Percentiles rank a stretch among this genome's conserved stretches.
Evolutionary conservation across 2,797 vertebrate species (phyloP).

Genomic region (Siniperca obscura): DNA sequence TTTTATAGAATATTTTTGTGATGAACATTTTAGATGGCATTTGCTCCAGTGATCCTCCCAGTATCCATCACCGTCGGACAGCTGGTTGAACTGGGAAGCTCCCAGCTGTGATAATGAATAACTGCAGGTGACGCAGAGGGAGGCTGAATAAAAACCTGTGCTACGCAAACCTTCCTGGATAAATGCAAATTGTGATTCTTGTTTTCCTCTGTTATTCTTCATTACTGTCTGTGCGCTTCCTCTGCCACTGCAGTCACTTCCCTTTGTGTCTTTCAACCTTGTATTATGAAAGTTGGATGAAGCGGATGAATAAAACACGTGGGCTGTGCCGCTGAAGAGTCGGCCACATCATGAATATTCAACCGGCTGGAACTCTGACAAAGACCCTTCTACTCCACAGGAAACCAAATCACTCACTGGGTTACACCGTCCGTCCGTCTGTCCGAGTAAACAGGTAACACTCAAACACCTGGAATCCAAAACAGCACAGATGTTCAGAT

Average conservation of each 20-base stretch:
- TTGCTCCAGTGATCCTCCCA: neutral
- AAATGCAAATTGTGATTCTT: neutral
- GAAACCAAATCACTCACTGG: neutral
- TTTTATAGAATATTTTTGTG: neutral
- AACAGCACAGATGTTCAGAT: neutral
- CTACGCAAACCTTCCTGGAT: neutral
- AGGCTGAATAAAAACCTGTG: too few species aligned
- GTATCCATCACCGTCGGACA: neutral
- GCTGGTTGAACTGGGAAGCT: neutral
- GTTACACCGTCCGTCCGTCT: neutral
- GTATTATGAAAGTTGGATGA: slow-evolving; percentile 48
- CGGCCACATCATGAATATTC: slow-evolving; percentile 65
- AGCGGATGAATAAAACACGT: slow-evolving; percentile 75
- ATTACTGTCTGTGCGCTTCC: rapidly evolving
- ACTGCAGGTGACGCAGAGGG: neutral
- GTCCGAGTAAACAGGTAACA: neutral
- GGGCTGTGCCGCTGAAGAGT: slow-evolving; percentile 6
- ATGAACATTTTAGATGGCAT: neutral
- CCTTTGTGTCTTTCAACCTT: slow-evolving; percentile 29
- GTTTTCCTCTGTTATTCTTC: neutral
- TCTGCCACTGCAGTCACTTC: neutral
- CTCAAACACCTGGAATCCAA: neutral
- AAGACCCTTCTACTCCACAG: slow-evolving; percentile 15
- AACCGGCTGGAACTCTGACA: slow-evolving; percentile 59
- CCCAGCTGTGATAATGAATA: neutral